A percentile compares a stretch with the other conserved stretches of the same genome.
phyloP scores from a whole-genome alignment of 2,888 invertebrate species.

The Drosophila longiperda region DNA sequence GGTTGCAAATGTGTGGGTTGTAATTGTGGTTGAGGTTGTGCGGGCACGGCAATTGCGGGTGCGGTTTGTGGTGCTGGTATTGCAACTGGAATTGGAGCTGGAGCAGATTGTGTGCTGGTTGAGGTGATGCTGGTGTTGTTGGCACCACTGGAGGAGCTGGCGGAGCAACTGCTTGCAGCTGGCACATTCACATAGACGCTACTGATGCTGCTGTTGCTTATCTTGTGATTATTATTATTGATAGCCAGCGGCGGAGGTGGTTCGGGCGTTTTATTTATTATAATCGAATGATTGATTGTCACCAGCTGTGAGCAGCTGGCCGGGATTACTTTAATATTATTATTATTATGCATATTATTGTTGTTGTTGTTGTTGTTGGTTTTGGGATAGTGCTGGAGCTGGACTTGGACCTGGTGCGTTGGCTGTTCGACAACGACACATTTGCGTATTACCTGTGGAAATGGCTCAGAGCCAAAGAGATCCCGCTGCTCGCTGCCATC shows the following conservation, averaged over 20 bases:
- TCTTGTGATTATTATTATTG: constrained; percentile 23
- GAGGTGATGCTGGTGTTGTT: constrained; percentile 8
- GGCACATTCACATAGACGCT: constrained; percentile 67
- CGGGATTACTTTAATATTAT: constrained; percentile 51
- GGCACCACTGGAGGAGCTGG: constrained; percentile 11
- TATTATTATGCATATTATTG: constrained; percentile 42
- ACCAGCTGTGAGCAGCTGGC: constrained; percentile 71
- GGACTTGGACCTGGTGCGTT: constrained; percentile 23
- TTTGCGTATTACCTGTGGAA: constrained; percentile 84
- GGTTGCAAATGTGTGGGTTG: constrained; percentile 63
- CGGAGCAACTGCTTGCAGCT: constrained; percentile 19
- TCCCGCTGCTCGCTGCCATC: constrained; percentile 68
- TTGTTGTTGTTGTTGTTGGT: constrained; percentile 45
- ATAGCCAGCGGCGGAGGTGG: constrained; percentile 41
- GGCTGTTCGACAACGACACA: constrained; percentile 63
- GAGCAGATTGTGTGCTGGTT: constrained; percentile 18
- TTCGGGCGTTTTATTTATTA: constrained; percentile 84
- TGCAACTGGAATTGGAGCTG: constrained; percentile 2
- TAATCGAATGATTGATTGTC: constrained; percentile 84
- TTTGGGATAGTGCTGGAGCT: constrained; percentile 49
- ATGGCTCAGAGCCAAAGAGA: constrained; percentile 84
- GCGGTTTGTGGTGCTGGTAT: constrained; percentile 6
- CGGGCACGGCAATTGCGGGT: constrained; percentile 19
- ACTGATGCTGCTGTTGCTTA: constrained; percentile 19
- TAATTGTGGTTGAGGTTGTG: constrained; percentile 26